phyloP scores from a whole-genome alignment of 2,113 vertebrate genomes.

The Nycticebus coucang region DNA sequence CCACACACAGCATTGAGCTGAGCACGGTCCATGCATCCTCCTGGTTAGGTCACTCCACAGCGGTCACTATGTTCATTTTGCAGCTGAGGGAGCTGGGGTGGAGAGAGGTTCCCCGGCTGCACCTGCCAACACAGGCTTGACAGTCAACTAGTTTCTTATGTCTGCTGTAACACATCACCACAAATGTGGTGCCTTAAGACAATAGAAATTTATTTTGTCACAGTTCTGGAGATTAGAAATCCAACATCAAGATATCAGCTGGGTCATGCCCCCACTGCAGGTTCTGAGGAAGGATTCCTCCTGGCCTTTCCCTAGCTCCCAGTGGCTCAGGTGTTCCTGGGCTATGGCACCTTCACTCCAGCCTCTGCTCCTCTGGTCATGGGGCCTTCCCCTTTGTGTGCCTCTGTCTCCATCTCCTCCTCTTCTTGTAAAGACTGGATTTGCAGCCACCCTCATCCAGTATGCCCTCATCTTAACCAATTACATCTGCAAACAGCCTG shows the following conservation, averaged over 20 bases:
- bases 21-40: neutral
- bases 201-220: neutral
- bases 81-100: neutral
- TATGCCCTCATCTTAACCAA: neutral
- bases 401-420: neutral
- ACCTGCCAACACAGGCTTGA: no score
- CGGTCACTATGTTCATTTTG: neutral
- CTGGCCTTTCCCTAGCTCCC: neutral
- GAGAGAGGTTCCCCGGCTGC: neutral
- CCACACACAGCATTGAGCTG: neutral
- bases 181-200: neutral
- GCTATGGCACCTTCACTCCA: neutral
- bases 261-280: neutral
- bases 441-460: neutral
- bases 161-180: neutral
- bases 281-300: no score
- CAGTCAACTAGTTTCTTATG: neutral
- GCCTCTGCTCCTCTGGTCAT: neutral
- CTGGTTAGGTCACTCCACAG: neutral
- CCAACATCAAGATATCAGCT: neutral
- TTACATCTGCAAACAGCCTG: neutral
- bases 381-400: neutral
- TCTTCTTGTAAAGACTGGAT: neutral
- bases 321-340: neutral
- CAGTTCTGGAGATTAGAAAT: neutral